phyloP scores from a whole-genome alignment of 2,888 invertebrate species.

The Ferdinandea cuprea region DNA sequence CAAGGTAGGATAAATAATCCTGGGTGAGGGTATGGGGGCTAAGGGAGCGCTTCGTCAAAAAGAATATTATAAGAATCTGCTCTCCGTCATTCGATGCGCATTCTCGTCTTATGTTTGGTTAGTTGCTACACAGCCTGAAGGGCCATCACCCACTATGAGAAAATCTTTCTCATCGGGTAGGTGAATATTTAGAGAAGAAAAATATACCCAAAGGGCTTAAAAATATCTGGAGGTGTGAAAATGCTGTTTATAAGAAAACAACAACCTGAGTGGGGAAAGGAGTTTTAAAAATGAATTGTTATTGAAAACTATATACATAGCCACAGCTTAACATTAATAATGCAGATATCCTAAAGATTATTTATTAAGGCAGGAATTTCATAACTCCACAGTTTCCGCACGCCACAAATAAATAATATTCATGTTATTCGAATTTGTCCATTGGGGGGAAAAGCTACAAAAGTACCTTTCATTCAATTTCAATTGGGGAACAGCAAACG shows the following conservation, averaged over 20 bases:
- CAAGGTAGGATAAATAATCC: slow-evolving; percentile 64
- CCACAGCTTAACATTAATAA: slow-evolving; percentile 52
- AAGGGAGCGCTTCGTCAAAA: slow-evolving; percentile 28
- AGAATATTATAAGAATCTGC: slow-evolving; percentile 64
- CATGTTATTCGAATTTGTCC: too few relatives aligned
- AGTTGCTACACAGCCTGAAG: slow-evolving; percentile 42
- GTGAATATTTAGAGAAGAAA: slow-evolving; percentile 39
- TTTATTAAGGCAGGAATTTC: too few relatives aligned
- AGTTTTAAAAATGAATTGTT: slow-evolving; percentile 40
- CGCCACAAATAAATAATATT: too few relatives aligned
- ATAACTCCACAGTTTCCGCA: too few relatives aligned
- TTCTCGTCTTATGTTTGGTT: slow-evolving; percentile 35
- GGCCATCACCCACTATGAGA: slow-evolving; percentile 35
- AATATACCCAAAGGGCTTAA: slow-evolving; percentile 2
- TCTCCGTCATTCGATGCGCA: slow-evolving; percentile 61
- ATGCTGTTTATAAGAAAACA: slow-evolving; percentile 30
- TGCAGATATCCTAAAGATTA: slow-evolving; percentile 39
- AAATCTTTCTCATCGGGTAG: slow-evolving; percentile 44
- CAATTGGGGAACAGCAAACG: slow-evolving; percentile 18
- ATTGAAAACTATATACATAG: slow-evolving; percentile 54
- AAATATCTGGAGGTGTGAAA: slow-evolving; percentile 41
- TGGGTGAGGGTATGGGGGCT: slow-evolving; percentile 13
- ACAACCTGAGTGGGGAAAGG: slow-evolving; percentile 38
- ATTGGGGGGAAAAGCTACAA: not conserved
- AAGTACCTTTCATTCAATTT: slow-evolving; percentile 42